Percentiles rank a stretch among this genome's conserved stretches.
These are phyloP conservation scores for Galendromus occidentalis DNA, from an alignment of 1,140 invertebrate species.

Conservation along the genomic window DNA sequence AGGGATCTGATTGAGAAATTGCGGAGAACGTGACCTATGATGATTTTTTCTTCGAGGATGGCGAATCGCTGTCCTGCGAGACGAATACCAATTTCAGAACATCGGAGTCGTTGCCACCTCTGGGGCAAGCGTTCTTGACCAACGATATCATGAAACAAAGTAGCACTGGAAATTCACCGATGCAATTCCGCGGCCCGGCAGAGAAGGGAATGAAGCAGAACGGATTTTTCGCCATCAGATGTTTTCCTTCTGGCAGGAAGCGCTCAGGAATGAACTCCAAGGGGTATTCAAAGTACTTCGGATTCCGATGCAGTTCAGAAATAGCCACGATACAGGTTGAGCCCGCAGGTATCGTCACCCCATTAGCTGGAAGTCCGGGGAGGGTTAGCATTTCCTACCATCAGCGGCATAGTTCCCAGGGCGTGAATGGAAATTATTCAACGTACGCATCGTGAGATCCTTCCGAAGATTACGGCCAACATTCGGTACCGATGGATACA, in stretches of 20 bases:
- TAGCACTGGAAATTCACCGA: conserved; percentile 20
- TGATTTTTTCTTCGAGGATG: too few species aligned
- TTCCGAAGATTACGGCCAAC: conserved; percentile 34
- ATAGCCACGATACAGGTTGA: background rate
- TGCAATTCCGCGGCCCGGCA: conserved; percentile 37
- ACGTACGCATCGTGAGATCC: conserved; percentile 28
- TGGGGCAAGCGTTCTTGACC: too few species aligned
- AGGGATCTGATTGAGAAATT: too few species aligned
- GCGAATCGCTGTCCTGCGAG: too few species aligned
- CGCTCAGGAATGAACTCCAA: conserved; percentile 60
- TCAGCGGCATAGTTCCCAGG: too few species aligned
- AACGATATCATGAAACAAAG: too few species aligned
- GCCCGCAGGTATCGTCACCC: conserved; percentile 11
- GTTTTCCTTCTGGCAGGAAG: conserved; percentile 46
- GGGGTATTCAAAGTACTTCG: conserved; percentile 49
- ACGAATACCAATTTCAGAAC: too few species aligned
- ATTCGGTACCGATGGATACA: conserved; percentile 42
- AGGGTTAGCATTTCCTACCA: too few species aligned
- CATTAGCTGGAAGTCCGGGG: conserved; percentile 11
- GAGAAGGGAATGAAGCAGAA: conserved; percentile 64
- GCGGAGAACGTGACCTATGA: too few species aligned
- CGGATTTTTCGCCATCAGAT: conserved; percentile 47
- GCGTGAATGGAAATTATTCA: background rate
- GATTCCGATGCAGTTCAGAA: conserved; percentile 40
- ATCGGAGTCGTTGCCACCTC: too few species aligned